Evolutionary conservation across 2,113 vertebrate species (phyloP), one percentile per base, ranked within the genome.

Genomic region (Callithrix jacchus): DNA sequence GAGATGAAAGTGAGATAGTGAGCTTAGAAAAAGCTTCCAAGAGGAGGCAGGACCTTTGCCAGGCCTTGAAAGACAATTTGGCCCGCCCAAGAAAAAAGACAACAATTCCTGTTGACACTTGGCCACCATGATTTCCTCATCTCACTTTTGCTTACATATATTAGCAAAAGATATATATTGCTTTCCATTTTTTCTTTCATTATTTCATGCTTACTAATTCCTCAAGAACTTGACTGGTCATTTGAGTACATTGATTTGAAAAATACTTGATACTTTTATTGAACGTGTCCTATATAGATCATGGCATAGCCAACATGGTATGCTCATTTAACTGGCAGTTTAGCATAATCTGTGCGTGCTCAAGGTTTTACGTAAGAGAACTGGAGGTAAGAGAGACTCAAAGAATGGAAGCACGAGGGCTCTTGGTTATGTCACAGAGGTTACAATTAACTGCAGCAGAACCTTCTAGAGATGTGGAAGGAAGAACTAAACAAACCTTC

Each of bases 251-350:
- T 52, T 52, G 52, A 52, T 52, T 17, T 52, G 35, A 88, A 20
- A 3, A 40, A 47, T 20, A 74, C 16, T 52, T 2, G 20, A 25
- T n/a, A 9, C 14, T 83, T 23, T 32, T 11, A 17, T 42, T 47
- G 30, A 58, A 47, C 30, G 37, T 25, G 4, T 9, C 10, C 5
- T n/a, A 3, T 45, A 9, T 17, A 25, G 70, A 58, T 32, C 18
- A 42, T 0, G 17, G 16, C 52, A 47, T 1, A 85, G 66, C 21
- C 11, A 32, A 32, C 0, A 5, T 5, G 2, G 8, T 9, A 11
- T 0, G n/a, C 49, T 73, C 16, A 70, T 8, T 56, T 16, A 47
- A 68, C 12, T 17, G 64, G 0, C 5, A 35, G 45, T 1, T 21
- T 20, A 61, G 27, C 1, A 5, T 54, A 18, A 52, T 47, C 40